phyloP scores from a whole-genome alignment of 1,140 invertebrate genomes.

The Macrostomum lignano region DNA sequence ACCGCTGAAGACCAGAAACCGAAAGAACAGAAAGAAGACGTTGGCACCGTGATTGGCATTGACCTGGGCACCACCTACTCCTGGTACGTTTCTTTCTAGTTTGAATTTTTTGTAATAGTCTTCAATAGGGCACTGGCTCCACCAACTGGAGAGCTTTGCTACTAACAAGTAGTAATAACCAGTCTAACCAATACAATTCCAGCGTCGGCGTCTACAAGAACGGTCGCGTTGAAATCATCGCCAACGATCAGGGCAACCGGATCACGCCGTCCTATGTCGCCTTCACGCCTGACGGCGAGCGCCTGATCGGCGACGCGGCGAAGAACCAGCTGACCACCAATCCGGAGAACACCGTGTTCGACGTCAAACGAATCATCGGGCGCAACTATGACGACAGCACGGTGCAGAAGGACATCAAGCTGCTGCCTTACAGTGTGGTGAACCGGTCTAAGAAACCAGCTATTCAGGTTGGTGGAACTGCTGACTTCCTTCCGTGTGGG shows the following conservation, averaged over 20 bases:
- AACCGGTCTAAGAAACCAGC: slow-evolving; percentile 59
- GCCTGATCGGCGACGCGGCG: slow-evolving; percentile 82
- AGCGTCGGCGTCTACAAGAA: slow-evolving; percentile 95
- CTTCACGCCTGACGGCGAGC: slow-evolving; percentile 69
- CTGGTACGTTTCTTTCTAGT: slow-evolving; percentile 39
- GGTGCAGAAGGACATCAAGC: slow-evolving; percentile 73
- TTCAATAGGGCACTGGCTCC: too few species aligned
- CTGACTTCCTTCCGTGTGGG: too few species aligned
- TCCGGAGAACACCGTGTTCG: slow-evolving; percentile 83
- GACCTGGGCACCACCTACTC: slow-evolving; percentile 97
- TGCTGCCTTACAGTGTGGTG: slow-evolving; percentile 57
- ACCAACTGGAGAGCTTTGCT: too few species aligned
- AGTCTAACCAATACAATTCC: too few species aligned
- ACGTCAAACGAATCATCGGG: slow-evolving; percentile 80
- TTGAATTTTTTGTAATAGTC: slow-evolving; percentile 11
- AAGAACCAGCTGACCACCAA: slow-evolving; percentile 92
- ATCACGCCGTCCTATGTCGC: slow-evolving; percentile 91
- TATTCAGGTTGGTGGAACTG: slow-evolving; percentile 36
- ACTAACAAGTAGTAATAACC: too few species aligned
- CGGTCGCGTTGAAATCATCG: slow-evolving; percentile 84
- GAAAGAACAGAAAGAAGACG: slow-evolving; percentile 5
- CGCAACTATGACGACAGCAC: slow-evolving; percentile 59
- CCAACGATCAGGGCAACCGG: slow-evolving; percentile 88
- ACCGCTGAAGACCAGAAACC: too few species aligned
- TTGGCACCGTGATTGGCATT: slow-evolving; percentile 52